Base-by-base conservation (phyloP, 2,888 invertebrate species). In the Cremastinae sp. region DNA sequence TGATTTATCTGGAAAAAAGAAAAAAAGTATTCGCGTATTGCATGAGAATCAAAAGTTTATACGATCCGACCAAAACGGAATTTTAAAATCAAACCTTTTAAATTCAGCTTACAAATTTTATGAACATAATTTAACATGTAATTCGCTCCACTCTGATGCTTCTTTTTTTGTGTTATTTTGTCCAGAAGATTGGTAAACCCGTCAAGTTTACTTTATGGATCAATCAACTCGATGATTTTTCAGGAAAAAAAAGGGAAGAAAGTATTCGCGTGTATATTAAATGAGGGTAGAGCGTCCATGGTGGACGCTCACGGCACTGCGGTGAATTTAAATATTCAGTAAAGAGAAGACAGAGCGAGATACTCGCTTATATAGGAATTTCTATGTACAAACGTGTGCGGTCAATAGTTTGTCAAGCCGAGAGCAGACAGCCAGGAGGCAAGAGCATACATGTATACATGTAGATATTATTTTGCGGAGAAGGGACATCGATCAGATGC, bases 401-500 rank as follows among this genome's bases (percentile, higher is more conserved):
- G 79, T 69, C 78, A 82, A 83, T 86, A 83, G 64, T 76, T 73
- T 69, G 72, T 69, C 76, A 73, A 73, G 76, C 47, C 43, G 43
- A 43, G 69, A 53, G 55, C 73, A 37, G 55, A 70, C 69, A 71
- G 70, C 75, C 70, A 71, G 65, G 47, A 47, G 55, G 53, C 64
- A 65, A 35, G 41, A 58, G 35, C 45, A 12, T 22, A 51, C 9
- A 18, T 39, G 39, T 49, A 14, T 10, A 41, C 45, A 66, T 55
- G 14, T 41, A 49, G 28, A 56, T 14, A 20, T 49, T 55, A 61
- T 53, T 22, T 61, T 37, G 65, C 39, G 62, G 83, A 80, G 81
- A 79, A 83, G 83, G 85, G 87, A 87, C 89, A 89, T 89, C 88
- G 88, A 89, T 89, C 89, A 88, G 88, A 82, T 86, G 83, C 84